phyloP scores from a whole-genome alignment of 2,797 vertebrate genomes.

The Kryptopterus vitreolus region DNA sequence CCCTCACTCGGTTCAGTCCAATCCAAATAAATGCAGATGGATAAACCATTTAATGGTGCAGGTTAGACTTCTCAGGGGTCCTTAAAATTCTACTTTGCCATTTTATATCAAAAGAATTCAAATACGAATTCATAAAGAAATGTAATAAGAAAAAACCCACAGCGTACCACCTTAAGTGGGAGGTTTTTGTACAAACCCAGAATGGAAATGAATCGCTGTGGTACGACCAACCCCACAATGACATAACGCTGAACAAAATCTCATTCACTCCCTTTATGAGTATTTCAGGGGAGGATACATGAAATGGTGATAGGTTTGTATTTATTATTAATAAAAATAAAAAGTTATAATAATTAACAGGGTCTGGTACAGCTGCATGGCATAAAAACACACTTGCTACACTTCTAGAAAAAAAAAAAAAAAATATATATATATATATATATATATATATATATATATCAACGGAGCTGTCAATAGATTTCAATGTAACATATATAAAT shows the following conservation, averaged over 20 bases:
- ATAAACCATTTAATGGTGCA: background rate
- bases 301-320: background rate
- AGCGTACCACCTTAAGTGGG: background rate
- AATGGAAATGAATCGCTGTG: background rate
- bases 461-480: no score
- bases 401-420: no score
- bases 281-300: background rate
- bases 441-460: no score
- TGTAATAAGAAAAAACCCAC: background rate
- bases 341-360: background rate
- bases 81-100: background rate
- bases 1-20: background rate
- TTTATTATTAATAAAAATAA: background rate
- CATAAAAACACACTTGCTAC: no score
- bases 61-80: background rate
- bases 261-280: background rate
- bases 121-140: no score
- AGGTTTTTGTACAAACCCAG: background rate
- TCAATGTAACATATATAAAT: no score
- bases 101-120: background rate
- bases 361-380: no score
- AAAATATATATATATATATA: no score
- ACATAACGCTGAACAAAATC: background rate
- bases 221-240: background rate
- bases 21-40: background rate